These are phyloP conservation scores for Phalangium opilio DNA, from an alignment of 2,888 invertebrate species.

Conservation along the genomic window DNA sequence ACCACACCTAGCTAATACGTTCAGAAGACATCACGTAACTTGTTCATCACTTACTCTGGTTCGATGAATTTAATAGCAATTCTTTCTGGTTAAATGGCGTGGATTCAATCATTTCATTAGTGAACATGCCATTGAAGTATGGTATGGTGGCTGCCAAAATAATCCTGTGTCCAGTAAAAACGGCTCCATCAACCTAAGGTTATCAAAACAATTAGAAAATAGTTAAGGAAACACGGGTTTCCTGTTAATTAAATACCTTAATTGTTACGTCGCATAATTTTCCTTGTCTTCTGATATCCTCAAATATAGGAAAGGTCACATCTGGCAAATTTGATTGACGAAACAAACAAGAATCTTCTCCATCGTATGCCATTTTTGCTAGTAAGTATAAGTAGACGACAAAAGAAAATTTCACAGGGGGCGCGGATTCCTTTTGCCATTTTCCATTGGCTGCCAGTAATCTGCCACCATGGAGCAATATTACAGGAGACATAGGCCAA, in stretches of 20 bases:
- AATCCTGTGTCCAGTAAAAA: conserved; percentile 47
- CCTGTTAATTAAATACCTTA: conserved; percentile 45
- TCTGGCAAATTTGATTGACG: conserved; percentile 47
- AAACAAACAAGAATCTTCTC: conserved; percentile 45
- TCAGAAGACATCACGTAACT: too few relatives aligned
- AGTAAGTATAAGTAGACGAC: too few relatives aligned
- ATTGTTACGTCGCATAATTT: conserved; percentile 46
- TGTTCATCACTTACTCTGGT: conserved; percentile 52
- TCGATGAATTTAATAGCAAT: conserved; percentile 68
- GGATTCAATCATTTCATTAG: conserved; percentile 71
- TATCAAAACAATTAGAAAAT: too few relatives aligned
- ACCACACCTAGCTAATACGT: too few relatives aligned
- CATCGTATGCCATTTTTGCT: too few relatives aligned
- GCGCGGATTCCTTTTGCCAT: too few relatives aligned
- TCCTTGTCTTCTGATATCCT: conserved; percentile 61
- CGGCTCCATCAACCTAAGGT: conserved; percentile 15
- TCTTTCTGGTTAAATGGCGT: conserved; percentile 59
- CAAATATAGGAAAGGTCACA: conserved; percentile 56
- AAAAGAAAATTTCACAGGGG: too few relatives aligned
- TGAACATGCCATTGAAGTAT: conserved; percentile 81
- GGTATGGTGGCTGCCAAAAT: conserved; percentile 72
- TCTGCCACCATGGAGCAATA: too few relatives aligned
- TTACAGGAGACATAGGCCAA: too few relatives aligned
- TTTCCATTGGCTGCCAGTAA: too few relatives aligned
- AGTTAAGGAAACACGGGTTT: too few relatives aligned